Evolutionary conservation across 2,113 vertebrate genomes (phyloP), one percentile per base, ranked within the genome.

Genomic region (Laticauda colubrina): DNA sequence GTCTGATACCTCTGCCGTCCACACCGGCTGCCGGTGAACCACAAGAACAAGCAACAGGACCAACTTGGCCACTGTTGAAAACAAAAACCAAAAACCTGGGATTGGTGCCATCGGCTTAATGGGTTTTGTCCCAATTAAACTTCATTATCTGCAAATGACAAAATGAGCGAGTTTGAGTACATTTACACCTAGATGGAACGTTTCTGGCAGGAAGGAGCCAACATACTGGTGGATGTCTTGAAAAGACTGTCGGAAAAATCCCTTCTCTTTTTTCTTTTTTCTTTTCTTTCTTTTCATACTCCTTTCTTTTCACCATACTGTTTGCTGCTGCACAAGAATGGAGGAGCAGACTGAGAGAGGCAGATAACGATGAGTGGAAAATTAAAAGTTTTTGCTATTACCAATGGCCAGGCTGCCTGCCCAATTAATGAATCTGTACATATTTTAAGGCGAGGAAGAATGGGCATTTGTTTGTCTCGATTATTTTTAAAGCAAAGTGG

Each of bases 171-270:
- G 94, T 90, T 88, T 61, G 89, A 53, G 88, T 53, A 85, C 94
- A 91, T 57, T 90, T 15, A 91, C 56, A 26, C 59, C 48, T 89
- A 56, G 90, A 0, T 0, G 0, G 21, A 61, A 89, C 91, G 88
- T 95, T 90, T 86, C 91, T 57, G 23, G 23, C 53, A 75, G 69
- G 95, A 94, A 85, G 29, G 48, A 92, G 93, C 93, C 91, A 93
- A 92, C 91, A 45, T 93, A 91, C 93, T 90, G 91, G 90, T 0
- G 0, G 90, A 93, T 87, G 48, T 88, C 85, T 69, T 93, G n/a
- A 93, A 94, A 95, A 96, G 93, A 91, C 86, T 64, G 91, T 43
- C n/a, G 91, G 12, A 69, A 92, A 51, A 94, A 93, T 91, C 93
- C 45, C 55, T 56, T 26, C 75, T 29, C 3, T 2, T 55, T 86